phyloP scores from a whole-genome alignment of 2,113 vertebrate species.

The Machaerirhynchus nigripectus region DNA sequence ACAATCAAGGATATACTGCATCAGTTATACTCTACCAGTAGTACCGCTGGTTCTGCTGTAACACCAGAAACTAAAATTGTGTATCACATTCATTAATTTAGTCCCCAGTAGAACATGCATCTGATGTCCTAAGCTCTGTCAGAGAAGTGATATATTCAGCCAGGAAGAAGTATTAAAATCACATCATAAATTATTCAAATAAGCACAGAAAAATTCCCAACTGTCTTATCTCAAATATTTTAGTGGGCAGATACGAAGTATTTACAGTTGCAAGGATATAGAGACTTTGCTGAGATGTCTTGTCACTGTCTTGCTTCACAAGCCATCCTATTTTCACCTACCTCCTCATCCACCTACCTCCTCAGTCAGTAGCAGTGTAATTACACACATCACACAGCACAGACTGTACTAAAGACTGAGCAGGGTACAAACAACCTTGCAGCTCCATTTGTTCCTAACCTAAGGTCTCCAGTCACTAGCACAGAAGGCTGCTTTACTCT shows the following conservation, averaged over 20 bases:
- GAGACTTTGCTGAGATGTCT: not conserved
- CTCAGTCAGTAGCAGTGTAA: not conserved
- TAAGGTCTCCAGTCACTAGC: not conserved
- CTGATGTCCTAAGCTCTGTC: not conserved
- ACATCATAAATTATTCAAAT: slow-evolving; percentile 45
- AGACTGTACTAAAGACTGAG: not conserved
- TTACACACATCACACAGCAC: not conserved
- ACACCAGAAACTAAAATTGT: not conserved
- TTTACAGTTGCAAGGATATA: not conserved
- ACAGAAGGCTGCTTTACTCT: not conserved
- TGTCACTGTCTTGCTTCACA: slow-evolving; percentile 11
- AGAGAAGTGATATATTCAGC: not conserved
- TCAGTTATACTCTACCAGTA: not conserved
- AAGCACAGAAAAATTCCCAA: not conserved
- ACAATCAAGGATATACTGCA: not conserved
- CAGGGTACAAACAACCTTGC: not conserved
- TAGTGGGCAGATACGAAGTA: not conserved
- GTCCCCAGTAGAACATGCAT: not conserved
- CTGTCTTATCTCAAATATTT: not conserved
- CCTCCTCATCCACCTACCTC: not conserved
- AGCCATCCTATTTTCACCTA: not conserved
- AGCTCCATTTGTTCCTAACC: not conserved
- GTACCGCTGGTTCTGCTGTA: not conserved
- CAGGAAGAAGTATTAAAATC: slow-evolving; percentile 14
- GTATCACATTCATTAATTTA: not conserved